phyloP scores from a whole-genome alignment of 2,888 invertebrate genomes.

The Eristalis tenax region DNA sequence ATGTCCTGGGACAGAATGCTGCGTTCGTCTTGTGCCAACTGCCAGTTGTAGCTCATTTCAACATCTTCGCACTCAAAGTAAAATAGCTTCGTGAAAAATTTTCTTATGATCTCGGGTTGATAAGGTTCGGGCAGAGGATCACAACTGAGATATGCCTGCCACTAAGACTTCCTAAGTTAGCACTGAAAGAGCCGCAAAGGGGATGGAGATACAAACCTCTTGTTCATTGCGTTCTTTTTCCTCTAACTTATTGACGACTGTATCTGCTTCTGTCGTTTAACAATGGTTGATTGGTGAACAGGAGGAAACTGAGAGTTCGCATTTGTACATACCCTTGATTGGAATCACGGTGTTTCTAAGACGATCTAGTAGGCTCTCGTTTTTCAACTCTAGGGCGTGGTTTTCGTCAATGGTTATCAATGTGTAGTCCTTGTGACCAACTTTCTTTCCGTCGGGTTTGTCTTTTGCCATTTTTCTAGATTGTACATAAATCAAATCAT shows the following conservation, averaged over 20 bases:
- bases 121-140: conserved; percentile 76
- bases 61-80: conserved; percentile 72
- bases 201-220: neutral
- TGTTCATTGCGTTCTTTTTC: neutral
- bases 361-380: neutral
- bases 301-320: neutral
- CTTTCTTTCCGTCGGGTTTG: neutral
- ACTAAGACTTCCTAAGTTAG: conserved; percentile 64
- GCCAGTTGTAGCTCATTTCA: conserved; percentile 75
- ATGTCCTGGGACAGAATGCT: conserved; percentile 76
- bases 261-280: neutral
- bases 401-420: neutral
- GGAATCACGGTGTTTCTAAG: neutral
- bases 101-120: conserved; percentile 75
- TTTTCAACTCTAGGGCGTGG: neutral
- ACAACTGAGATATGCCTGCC: conserved; percentile 76
- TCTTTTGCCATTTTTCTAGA: neutral
- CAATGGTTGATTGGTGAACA: neutral
- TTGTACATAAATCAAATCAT: no score
- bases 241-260: neutral
- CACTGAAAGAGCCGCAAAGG: neutral
- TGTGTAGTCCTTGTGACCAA: neutral
- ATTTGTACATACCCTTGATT: neutral
- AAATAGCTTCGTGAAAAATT: conserved; percentile 74
- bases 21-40: conserved; percentile 75